Base-by-base conservation (phyloP, 2,888 invertebrate species). In the Galerucella nymphaeae region DNA sequence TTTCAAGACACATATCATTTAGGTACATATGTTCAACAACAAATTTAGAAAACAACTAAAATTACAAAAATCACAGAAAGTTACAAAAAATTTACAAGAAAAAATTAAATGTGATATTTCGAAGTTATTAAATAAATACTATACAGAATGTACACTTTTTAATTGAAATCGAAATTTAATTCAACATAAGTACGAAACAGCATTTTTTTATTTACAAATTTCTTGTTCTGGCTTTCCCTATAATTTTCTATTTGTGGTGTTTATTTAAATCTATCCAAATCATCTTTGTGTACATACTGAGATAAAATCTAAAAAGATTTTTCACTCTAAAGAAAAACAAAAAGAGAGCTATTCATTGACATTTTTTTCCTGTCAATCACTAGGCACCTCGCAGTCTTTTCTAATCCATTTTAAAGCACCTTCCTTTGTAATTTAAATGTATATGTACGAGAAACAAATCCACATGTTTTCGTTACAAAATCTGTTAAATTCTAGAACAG, bases 341-440 rank as follows among this genome's bases (percentile, higher is more conserved):
- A 62, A 77, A 84, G 84, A 84, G 83, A 84, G 84, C 84, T 83
- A 80, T 78, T 72, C 72, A 80, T 80, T 80, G 79, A 82, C 78
- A 78, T 75, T 75, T 68, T 62, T 75, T 77, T 78, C 75, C 74
- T 79, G 80, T 81, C 80, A 81, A 81, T 79, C 81, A 80, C 81
- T 84, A 85, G 85, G 85, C 85, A 85, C 85, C 84, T 79, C 81
- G 79, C 85, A 85, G 85, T 85, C 85, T 85, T 76, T 76, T 84
- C 84, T 84, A 83, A 79, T 79, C 81, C 74, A 71, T 72, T 79
- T 75, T 80, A 77, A 79, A 81, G 82, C 82, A 82, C 82, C 82
- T 76, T 76, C 76, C 75, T 68, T 76, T 71, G 69, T 70, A 71
- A 73, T 65, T 75, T 63, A 62, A 68, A 58, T 10, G 42, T 18